Evolutionary conservation across 2,888 invertebrate species (phyloP).

Genomic region (Leptinotarsa haldemani): DNA sequence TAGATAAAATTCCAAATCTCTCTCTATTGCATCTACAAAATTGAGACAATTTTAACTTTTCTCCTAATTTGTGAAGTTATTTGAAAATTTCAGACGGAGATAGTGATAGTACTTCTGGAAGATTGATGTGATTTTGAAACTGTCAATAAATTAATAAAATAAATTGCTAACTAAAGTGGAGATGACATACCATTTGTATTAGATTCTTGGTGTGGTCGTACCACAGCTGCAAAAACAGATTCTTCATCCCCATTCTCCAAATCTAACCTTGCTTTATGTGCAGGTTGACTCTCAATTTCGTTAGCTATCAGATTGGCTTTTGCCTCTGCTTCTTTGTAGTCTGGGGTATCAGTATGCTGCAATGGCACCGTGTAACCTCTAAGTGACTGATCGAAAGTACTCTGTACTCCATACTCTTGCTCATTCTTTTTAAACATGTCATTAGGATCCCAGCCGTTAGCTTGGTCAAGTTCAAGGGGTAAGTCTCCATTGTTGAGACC

Average conservation of each 20-base stretch:
- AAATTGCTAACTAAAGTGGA: background rate
- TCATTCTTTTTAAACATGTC: slow-evolving; percentile 98
- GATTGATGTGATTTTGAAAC: background rate
- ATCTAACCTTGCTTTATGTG: slow-evolving; percentile 83
- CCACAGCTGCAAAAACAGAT: slow-evolving; percentile 86
- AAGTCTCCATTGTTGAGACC: slow-evolving; percentile 70
- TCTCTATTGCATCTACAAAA: no score
- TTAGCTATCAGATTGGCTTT: slow-evolving; percentile 91
- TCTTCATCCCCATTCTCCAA: slow-evolving; percentile 95
- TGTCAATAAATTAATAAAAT: background rate
- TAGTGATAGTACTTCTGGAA: no score
- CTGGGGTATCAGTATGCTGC: slow-evolving; percentile 86
- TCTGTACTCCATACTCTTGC: slow-evolving; percentile 86
- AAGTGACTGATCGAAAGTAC: slow-evolving; percentile 91
- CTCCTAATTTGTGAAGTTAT: no score
- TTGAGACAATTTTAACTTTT: no score
- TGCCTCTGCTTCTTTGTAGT: slow-evolving; percentile 83
- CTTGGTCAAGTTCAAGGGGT: slow-evolving; percentile 79
- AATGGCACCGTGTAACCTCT: slow-evolving; percentile 92
- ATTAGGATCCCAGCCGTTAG: slow-evolving; percentile 96
- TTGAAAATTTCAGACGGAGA: no score
- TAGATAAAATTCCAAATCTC: no score
- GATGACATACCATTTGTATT: slow-evolving; percentile 45
- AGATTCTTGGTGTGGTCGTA: slow-evolving; percentile 68
- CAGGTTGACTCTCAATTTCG: slow-evolving; percentile 89